Conservation (phyloP, 2,888 invertebrate species). For the Bellardia pandia region DNA sequence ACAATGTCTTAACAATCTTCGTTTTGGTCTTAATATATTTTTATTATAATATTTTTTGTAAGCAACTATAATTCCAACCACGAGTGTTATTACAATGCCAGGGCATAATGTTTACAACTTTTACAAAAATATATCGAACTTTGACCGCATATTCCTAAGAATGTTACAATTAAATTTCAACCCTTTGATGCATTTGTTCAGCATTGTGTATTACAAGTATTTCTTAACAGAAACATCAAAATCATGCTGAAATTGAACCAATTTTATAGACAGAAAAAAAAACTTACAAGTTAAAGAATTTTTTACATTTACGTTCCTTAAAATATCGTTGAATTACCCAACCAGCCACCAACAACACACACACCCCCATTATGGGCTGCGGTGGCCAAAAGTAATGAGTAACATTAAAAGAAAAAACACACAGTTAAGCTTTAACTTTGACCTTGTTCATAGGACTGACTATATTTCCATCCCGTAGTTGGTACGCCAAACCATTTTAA, state of each 20-base stretch:
- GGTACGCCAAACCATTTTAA: conserved; percentile 57
- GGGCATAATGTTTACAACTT: not conserved
- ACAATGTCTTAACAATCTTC: no score
- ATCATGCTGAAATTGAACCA: conserved; percentile 68
- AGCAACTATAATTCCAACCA: not conserved
- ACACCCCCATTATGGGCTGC: conserved; percentile 26
- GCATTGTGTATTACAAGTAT: not conserved
- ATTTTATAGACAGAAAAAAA: conserved; percentile 16
- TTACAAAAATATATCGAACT: not conserved
- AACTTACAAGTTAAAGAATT: not conserved
- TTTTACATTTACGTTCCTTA: not conserved
- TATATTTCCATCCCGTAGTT: not conserved
- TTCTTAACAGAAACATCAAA: conserved; percentile 46
- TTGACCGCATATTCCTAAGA: conserved; percentile 15
- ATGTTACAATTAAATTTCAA: conserved; percentile 8
- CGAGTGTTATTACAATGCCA: not conserved
- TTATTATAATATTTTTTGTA: no score
- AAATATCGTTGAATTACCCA: not conserved
- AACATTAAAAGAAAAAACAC: not conserved
- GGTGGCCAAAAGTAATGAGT: conserved; percentile 13
- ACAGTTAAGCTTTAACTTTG: conserved; percentile 64
- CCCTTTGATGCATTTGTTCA: conserved; percentile 12
- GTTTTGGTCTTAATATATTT: no score
- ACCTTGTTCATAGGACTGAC: conserved; percentile 57
- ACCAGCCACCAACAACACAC: not conserved